phyloP scores from a whole-genome alignment of 1,140 invertebrate species.

The Globodera ellingtonae region DNA sequence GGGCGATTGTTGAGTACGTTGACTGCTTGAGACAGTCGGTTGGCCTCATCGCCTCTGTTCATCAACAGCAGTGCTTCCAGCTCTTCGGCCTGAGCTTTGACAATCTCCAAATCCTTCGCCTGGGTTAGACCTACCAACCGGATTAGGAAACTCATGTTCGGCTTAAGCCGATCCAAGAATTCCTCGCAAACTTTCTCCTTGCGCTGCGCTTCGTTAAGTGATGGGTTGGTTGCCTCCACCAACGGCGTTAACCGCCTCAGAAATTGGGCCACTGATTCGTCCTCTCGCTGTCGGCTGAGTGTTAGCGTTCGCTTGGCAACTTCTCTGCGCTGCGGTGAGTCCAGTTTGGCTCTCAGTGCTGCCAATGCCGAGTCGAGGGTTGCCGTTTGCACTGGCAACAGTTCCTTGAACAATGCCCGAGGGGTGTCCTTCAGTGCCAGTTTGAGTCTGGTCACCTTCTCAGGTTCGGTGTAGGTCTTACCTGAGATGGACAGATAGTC shows the following conservation, averaged over 20 bases:
- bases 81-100: constrained; percentile 3
- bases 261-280: constrained; percentile 4
- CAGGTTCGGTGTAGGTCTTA: neutral
- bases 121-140: neutral
- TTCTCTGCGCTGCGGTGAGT: constrained; percentile 6
- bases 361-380: neutral
- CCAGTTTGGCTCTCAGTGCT: neutral
- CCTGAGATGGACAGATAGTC: neutral
- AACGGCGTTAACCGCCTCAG: neutral
- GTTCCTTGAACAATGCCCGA: neutral
- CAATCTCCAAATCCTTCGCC: neutral
- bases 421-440: neutral
- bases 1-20: no score
- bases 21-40: no score
- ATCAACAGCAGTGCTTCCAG: neutral
- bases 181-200: constrained; percentile 18
- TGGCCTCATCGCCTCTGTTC: no score
- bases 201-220: neutral
- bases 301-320: neutral
- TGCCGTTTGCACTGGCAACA: neutral
- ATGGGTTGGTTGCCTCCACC: neutral
- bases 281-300: neutral
- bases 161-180: constrained; percentile 2
- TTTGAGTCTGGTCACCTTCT: constrained; percentile 1
- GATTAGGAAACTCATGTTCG: constrained; percentile 11